A percentile compares a stretch with the other conserved stretches of the same genome.
Evolutionary conservation across 2,888 invertebrate genomes (phyloP).

Genomic region (Sinohyriopsis cumingii): DNA sequence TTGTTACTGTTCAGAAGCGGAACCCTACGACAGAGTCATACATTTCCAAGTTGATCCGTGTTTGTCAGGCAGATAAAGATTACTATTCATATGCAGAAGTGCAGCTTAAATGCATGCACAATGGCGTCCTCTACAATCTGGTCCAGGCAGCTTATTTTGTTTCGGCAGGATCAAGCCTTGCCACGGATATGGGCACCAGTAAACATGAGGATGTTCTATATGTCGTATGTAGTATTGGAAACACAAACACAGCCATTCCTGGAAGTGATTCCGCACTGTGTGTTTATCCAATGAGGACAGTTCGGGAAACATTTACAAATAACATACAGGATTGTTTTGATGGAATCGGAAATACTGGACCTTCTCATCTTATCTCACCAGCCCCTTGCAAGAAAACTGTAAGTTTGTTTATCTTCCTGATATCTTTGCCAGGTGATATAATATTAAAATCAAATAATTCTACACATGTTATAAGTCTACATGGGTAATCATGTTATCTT

Average conservation of each 20-base stretch:
- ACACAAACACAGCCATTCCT: slow-evolving; percentile 40
- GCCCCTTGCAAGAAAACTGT: slow-evolving; percentile 87
- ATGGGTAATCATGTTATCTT: no score
- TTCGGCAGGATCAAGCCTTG: slow-evolving; percentile 93
- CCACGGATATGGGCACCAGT: slow-evolving; percentile 87
- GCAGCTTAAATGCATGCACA: slow-evolving; percentile 89
- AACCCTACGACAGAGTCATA: slow-evolving; percentile 74
- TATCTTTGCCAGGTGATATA: no score
- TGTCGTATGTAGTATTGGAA: slow-evolving; percentile 92
- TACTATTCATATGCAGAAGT: slow-evolving; percentile 99
- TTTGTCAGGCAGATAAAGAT: slow-evolving; percentile 95
- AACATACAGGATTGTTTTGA: slow-evolving; percentile 97
- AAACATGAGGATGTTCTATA: slow-evolving; percentile 95
- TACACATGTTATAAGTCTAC: no score
- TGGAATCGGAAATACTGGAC: slow-evolving; percentile 91
- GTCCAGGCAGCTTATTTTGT: slow-evolving; percentile 96
- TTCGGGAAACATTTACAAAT: slow-evolving; percentile 93
- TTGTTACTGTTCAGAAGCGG: slow-evolving; percentile 93
- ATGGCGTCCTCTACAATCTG: slow-evolving; percentile 83
- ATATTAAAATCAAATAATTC: no score
- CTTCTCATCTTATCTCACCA: slow-evolving; percentile 94
- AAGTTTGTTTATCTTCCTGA: no score
- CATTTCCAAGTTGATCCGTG: slow-evolving; percentile 93
- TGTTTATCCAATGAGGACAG: slow-evolving; percentile 92
- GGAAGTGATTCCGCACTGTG: slow-evolving; percentile 86